A percentile compares a stretch with the other conserved stretches of the same genome.
phyloP scores from a whole-genome alignment of 2,113 vertebrate genomes.

The Leucopsar rothschildi region DNA sequence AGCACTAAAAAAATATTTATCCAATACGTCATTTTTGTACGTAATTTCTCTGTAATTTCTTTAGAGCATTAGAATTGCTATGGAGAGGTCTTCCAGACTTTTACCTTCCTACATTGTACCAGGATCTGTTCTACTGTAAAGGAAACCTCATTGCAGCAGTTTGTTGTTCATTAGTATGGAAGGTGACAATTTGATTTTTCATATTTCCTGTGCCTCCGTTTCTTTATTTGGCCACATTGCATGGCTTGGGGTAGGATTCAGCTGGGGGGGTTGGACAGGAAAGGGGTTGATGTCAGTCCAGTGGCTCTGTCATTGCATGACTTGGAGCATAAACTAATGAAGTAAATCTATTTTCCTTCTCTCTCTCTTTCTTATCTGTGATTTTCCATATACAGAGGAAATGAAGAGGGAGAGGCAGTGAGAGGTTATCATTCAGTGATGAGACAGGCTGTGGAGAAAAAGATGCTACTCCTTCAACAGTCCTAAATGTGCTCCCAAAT shows the following conservation, averaged over 20 bases:
- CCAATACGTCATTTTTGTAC: not conserved
- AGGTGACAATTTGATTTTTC: not conserved
- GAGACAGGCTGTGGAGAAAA: not conserved
- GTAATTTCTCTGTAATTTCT: not conserved
- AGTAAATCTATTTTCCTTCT: constrained; percentile 30
- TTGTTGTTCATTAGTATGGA: not conserved
- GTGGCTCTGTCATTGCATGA: not conserved
- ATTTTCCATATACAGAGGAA: constrained; percentile 28
- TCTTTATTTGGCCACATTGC: not conserved
- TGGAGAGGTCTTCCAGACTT: not conserved
- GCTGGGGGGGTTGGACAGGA: not conserved
- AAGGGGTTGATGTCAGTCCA: not conserved
- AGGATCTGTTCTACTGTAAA: not conserved
- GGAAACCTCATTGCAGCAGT: not conserved
- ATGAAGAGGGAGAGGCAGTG: not conserved
- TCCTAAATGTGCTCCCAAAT: constrained; percentile 6
- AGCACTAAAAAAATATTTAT: not conserved
- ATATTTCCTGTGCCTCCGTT: not conserved
- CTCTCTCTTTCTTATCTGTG: constrained; percentile 3
- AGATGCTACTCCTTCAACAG: constrained; percentile 7
- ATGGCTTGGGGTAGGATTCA: not conserved
- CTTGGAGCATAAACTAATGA: not conserved
- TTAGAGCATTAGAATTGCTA: not conserved
- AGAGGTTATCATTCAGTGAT: not conserved
- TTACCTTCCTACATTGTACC: not conserved